phyloP scores from a whole-genome alignment of 2,113 vertebrate genomes.

The Crotalus viridis region DNA sequence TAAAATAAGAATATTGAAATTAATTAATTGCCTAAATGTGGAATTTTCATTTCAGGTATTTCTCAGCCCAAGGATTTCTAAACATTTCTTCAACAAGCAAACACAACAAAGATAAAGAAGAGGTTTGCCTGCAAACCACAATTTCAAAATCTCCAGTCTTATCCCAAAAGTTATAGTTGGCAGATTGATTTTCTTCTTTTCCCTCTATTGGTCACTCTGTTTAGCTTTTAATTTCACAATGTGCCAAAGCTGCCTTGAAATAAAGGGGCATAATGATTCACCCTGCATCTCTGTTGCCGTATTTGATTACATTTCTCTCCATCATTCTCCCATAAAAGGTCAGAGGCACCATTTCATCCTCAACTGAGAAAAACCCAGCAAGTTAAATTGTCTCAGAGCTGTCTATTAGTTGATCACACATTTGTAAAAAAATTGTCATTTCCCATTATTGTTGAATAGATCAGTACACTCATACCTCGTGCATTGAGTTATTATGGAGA shows the following conservation, averaged over 20 bases:
- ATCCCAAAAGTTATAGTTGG: not conserved
- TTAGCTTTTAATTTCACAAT: conserved; percentile 41
- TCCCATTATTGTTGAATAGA: not conserved
- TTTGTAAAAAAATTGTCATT: not conserved
- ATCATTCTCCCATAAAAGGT: conserved; percentile 19
- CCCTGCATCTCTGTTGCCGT: conserved; percentile 48
- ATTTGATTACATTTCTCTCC: conserved; percentile 40
- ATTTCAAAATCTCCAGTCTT: not conserved
- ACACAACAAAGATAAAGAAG: not conserved
- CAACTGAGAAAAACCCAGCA: not conserved
- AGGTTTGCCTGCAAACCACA: not conserved
- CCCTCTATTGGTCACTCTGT: not conserved
- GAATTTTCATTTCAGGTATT: not conserved
- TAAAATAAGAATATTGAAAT: not conserved
- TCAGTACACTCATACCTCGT: not conserved
- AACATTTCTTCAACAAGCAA: not conserved
- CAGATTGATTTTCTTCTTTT: not conserved
- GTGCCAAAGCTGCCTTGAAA: conserved; percentile 41
- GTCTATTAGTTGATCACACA: conserved; percentile 30
- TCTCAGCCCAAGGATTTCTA: not conserved
- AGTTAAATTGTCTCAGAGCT: conserved; percentile 5
- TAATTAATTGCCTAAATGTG: not conserved
- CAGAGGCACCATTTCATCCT: conserved; percentile 28
- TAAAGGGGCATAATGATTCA: conserved; percentile 10
- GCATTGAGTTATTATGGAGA: not conserved